phyloP scores from a whole-genome alignment of 2,113 vertebrate species.

The Aegypius monachus region DNA sequence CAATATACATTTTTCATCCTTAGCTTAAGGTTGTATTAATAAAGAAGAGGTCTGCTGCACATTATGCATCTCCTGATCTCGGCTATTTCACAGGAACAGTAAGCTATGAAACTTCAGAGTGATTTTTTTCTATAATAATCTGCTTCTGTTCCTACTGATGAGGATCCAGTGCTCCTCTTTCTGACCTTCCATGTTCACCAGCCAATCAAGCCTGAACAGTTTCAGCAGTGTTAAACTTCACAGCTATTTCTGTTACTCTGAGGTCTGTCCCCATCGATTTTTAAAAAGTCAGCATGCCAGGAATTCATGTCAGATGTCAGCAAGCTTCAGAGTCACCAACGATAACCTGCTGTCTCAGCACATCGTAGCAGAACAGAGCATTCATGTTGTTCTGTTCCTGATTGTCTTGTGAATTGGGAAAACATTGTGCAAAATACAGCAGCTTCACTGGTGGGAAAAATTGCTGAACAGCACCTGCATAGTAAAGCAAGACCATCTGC shows the following conservation, averaged over 20 bases:
- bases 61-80: slow-evolving; percentile 61
- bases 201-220: slow-evolving; percentile 62
- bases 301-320: slow-evolving; percentile 75
- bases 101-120: slow-evolving; percentile 60
- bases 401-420: slow-evolving; percentile 74
- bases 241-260: slow-evolving; percentile 66
- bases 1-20: slow-evolving; percentile 62
- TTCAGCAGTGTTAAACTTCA: slow-evolving; percentile 70
- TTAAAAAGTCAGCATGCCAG: slow-evolving; percentile 68
- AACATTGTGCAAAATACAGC: slow-evolving; percentile 66
- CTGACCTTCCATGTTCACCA: slow-evolving; percentile 63
- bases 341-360: slow-evolving; percentile 76
- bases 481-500: slow-evolving; percentile 69
- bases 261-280: slow-evolving; percentile 72
- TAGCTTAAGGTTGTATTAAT: slow-evolving; percentile 69
- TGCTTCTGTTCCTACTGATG: slow-evolving; percentile 64
- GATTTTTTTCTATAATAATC: slow-evolving; percentile 61
- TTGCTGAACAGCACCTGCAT: slow-evolving; percentile 65
- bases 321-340: slow-evolving; percentile 57
- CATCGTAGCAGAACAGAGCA: slow-evolving; percentile 26
- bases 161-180: slow-evolving; percentile 62
- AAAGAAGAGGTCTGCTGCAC: slow-evolving; percentile 67
- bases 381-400: slow-evolving; percentile 58
- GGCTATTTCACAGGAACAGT: slow-evolving; percentile 53
- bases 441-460: slow-evolving; percentile 62